A percentile compares a stretch with the other conserved stretches of the same genome.
These are phyloP conservation scores for Knipowitschia caucasica DNA, from an alignment of 2,797 vertebrate genomes.

Conservation along the genomic window DNA sequence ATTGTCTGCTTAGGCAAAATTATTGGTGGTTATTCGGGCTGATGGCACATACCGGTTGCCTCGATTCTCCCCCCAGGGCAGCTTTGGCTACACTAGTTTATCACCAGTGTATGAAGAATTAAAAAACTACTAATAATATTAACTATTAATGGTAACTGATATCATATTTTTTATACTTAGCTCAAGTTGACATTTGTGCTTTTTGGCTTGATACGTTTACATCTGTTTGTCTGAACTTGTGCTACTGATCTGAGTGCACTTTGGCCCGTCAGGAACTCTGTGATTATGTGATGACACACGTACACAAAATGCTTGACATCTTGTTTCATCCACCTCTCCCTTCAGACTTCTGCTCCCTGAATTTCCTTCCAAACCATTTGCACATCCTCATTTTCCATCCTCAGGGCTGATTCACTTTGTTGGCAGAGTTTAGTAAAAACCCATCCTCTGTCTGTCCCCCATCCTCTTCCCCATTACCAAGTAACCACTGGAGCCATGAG, in stretches of 20 bases:
- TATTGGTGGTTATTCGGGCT: too few relatives aligned
- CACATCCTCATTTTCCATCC: constrained; percentile 11
- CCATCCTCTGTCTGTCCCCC: constrained; percentile 29
- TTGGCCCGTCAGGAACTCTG: background rate
- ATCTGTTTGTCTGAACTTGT: too few relatives aligned
- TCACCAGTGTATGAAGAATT: too few relatives aligned
- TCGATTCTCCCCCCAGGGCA: too few relatives aligned
- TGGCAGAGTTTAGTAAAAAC: constrained; percentile 29
- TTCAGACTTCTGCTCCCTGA: constrained; percentile 5
- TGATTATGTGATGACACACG: background rate
- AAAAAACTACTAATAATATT: too few relatives aligned
- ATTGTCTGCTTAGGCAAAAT: too few relatives aligned
- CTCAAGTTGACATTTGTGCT: too few relatives aligned
- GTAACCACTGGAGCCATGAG: constrained; percentile 34
- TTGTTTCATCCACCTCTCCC: background rate
- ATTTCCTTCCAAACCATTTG: constrained; percentile 5
- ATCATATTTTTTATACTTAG: too few relatives aligned
- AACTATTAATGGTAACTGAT: too few relatives aligned
- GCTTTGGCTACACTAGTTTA: too few relatives aligned
- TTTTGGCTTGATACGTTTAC: too few relatives aligned
- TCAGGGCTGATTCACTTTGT: constrained; percentile 12
- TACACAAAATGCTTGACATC: background rate
- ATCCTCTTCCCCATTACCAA: constrained; percentile 17
- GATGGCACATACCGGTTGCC: too few relatives aligned
- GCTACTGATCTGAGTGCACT: background rate